Conservation (phyloP, 1,140 invertebrate genomes). For the Coboldia fuscipes region DNA sequence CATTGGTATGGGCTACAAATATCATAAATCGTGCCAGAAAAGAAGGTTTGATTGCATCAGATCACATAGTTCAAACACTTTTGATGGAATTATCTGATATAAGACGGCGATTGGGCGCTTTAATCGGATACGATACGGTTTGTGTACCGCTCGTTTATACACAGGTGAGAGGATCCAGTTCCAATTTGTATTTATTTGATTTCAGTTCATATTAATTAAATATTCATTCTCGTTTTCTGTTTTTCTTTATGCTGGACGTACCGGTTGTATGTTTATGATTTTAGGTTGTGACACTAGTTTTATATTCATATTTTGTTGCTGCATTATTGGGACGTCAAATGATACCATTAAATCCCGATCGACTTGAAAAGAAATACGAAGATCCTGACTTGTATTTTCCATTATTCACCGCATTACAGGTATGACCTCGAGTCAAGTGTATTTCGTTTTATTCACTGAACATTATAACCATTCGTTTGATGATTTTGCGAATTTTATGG, state of each 20-base stretch:
- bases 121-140: constrained; percentile 89
- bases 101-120: constrained; percentile 47
- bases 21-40: constrained; percentile 68
- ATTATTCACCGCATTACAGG: constrained; percentile 75
- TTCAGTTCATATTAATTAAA: too few relatives aligned
- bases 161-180: constrained; percentile 45
- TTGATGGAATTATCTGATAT: constrained; percentile 66
- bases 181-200: too few relatives aligned
- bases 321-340: constrained; percentile 66
- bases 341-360: constrained; percentile 28
- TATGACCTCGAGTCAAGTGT: constrained; percentile 18
- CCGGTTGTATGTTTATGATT: constrained; percentile 13
- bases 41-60: constrained; percentile 56
- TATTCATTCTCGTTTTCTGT: constrained; percentile 3
- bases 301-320: constrained; percentile 82
- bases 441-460: background rate
- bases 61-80: constrained; percentile 71
- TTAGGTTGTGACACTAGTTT: constrained; percentile 75
- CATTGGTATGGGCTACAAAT: constrained; percentile 74
- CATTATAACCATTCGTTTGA: background rate
- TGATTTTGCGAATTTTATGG: background rate
- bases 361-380: constrained; percentile 34
- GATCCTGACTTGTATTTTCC: constrained; percentile 80
- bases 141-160: constrained; percentile 95
- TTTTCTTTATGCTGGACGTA: background rate